A percentile compares a stretch with the other conserved stretches of the same genome.
Evolutionary conservation across 2,888 invertebrate genomes (phyloP).

Genomic region (Parascotia fuliginaria): DNA sequence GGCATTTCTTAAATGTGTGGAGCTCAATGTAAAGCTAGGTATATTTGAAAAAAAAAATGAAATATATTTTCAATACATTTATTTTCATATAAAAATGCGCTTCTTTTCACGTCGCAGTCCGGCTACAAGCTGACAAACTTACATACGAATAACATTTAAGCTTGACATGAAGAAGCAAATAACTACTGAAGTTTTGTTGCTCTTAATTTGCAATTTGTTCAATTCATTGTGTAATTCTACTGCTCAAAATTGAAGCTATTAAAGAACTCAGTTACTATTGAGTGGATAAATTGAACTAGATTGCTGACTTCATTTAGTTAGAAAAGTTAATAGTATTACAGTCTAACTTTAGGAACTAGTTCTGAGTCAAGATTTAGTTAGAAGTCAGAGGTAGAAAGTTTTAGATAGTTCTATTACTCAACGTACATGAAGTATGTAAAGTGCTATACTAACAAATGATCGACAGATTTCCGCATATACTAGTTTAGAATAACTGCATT

Average conservation of each 20-base stretch:
- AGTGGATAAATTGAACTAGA: slow-evolving; percentile 34
- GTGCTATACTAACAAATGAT: slow-evolving; percentile 18
- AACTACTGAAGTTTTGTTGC: slow-evolving; percentile 16
- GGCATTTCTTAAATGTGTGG: no score
- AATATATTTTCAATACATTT: slow-evolving; percentile 68
- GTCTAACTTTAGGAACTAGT: slow-evolving; percentile 13
- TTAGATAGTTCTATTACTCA: slow-evolving; percentile 4
- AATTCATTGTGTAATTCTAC: slow-evolving; percentile 28
- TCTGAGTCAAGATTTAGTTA: not conserved
- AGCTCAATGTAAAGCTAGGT: no score
- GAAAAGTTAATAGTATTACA: slow-evolving; percentile 15
- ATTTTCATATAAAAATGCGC: slow-evolving; percentile 78
- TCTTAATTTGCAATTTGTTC: slow-evolving; percentile 37
- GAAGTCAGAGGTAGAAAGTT: not conserved
- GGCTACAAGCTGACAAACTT: slow-evolving; percentile 65
- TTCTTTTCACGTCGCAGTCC: slow-evolving; percentile 38
- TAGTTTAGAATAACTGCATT: slow-evolving; percentile 18
- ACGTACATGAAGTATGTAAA: not conserved
- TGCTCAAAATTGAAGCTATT: slow-evolving; percentile 31
- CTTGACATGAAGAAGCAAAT: slow-evolving; percentile 39
- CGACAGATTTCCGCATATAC: not conserved
- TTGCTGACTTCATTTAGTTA: slow-evolving; percentile 15
- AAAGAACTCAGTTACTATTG: slow-evolving; percentile 18
- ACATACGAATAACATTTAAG: slow-evolving; percentile 60
- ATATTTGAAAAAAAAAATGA: slow-evolving; percentile 18